These are phyloP conservation scores for Pteropus rufus DNA, from an alignment of 2,797 vertebrate genomes.

Conservation along the genomic window DNA sequence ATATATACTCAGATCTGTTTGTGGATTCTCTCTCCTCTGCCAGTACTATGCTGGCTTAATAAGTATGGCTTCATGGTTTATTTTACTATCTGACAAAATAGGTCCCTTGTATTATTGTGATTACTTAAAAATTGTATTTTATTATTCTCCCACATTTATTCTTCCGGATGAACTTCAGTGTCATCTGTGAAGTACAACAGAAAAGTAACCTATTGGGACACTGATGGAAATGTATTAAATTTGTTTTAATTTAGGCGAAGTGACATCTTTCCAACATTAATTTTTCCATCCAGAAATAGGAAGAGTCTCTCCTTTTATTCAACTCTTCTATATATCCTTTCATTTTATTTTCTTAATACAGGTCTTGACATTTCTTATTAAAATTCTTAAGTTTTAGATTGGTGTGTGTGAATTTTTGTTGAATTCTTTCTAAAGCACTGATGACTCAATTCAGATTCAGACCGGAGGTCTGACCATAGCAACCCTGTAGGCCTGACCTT, in stretches of 20 bases:
- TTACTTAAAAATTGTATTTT: neutral
- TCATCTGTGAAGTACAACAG: neutral
- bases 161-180: neutral
- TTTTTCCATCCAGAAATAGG: conserved; percentile 7
- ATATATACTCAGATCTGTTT: neutral
- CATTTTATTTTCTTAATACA: neutral
- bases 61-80: neutral
- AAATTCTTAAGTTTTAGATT: neutral
- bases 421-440: neutral
- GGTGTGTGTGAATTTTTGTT: neutral
- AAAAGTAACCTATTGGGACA: neutral
- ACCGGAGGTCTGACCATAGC: neutral
- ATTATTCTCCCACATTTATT: neutral
- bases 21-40: neutral
- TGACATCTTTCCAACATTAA: neutral
- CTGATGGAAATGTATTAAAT: neutral
- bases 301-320: neutral
- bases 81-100: conserved; percentile 17
- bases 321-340: neutral
- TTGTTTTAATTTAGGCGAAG: conserved; percentile 28
- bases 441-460: neutral
- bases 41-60: neutral
- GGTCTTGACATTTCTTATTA: neutral
- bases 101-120: neutral
- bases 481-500: neutral